A percentile compares a stretch with the other conserved stretches of the same genome.
Conservation (phyloP, 2,797 vertebrate species). For the Carcharodon carcharias region DNA sequence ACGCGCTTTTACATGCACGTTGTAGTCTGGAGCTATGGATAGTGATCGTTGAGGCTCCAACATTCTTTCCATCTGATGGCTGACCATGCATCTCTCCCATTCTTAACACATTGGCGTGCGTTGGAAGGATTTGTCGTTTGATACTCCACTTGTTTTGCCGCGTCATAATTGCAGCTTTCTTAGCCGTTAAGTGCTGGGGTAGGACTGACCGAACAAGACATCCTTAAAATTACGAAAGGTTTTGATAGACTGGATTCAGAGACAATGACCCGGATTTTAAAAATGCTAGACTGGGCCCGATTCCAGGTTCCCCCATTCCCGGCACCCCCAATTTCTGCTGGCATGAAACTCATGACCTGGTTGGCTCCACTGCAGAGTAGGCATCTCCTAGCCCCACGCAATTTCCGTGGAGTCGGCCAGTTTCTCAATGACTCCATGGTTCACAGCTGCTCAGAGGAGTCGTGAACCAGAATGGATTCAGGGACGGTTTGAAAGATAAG, state of each 20-base stretch:
- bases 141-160: neutral
- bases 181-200: neutral
- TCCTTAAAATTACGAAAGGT: neutral
- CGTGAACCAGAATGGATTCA: neutral
- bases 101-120: no score
- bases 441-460: neutral
- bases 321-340: no score
- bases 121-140: neutral
- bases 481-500: no score
- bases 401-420: neutral
- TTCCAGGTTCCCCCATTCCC: neutral
- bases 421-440: neutral
- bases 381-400: neutral
- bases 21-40: neutral
- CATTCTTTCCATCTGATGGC: neutral
- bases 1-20: neutral
- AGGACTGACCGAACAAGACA: neutral
- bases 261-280: neutral
- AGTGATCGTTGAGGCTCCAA: neutral
- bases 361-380: neutral
- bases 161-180: neutral
- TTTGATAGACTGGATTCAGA: neutral
- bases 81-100: neutral
- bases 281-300: neutral
- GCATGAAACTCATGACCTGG: neutral